Percentiles rank a stretch among this genome's conserved stretches.
Conservation (phyloP, 2,113 vertebrate genomes). For the Nothobranchius kuhntae region DNA sequence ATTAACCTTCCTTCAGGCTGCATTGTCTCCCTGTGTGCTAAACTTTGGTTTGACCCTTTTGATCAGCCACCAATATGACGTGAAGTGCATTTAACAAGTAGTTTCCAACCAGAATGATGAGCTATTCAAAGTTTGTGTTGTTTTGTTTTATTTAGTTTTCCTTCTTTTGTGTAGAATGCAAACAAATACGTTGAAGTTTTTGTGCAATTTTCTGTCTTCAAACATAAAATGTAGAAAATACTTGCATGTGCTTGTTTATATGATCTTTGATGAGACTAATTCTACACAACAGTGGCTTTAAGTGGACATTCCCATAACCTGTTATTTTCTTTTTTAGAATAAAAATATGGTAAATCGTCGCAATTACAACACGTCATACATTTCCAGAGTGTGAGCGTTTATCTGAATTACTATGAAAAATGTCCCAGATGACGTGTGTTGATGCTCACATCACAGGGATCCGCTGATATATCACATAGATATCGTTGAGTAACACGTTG, state of each 20-base stretch:
- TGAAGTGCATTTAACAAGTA: slow-evolving; percentile 32
- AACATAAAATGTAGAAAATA: slow-evolving; percentile 8
- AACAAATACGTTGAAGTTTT: slow-evolving; percentile 1
- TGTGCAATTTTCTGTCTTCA: slow-evolving; percentile 7
- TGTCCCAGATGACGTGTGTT: slow-evolving; percentile 40
- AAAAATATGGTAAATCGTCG: slow-evolving; percentile 22
- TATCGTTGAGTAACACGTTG: slow-evolving; percentile 35
- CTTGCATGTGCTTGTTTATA: slow-evolving; percentile 33
- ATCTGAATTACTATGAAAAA: slow-evolving; percentile 17
- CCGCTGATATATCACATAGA: slow-evolving; percentile 20
- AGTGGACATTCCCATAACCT: not conserved
- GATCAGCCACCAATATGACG: slow-evolving; percentile 3
- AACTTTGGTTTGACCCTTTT: slow-evolving; percentile 48
- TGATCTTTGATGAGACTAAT: slow-evolving; percentile 6
- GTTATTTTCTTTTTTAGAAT: slow-evolving; percentile 10
- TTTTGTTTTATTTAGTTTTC: not conserved
- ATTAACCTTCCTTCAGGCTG: not conserved
- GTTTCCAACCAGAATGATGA: not conserved
- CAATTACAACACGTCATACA: slow-evolving; percentile 35
- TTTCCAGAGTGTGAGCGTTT: slow-evolving; percentile 24
- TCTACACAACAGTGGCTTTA: slow-evolving; percentile 7
- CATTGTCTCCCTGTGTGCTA: slow-evolving; percentile 12
- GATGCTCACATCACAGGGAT: slow-evolving; percentile 52
- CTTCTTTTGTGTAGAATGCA: slow-evolving; percentile 2
- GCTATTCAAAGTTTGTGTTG: not conserved